A percentile compares a stretch with the other conserved stretches of the same genome.
phyloP scores from a whole-genome alignment of 2,113 vertebrate genomes.

The Eclectus roratus region DNA sequence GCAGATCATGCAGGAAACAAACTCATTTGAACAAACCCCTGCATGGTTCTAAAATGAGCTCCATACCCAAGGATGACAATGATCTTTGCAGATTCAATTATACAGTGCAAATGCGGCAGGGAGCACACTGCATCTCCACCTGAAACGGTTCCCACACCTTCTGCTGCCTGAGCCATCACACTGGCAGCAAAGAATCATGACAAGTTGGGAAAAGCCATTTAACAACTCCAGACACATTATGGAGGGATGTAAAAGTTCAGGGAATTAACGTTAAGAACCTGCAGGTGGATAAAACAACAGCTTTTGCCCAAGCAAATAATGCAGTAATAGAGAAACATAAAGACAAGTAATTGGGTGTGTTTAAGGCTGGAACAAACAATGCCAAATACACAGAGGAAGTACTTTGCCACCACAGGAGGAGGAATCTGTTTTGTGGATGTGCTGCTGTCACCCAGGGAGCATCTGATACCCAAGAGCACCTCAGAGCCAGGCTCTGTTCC shows the following conservation, averaged over 20 bases:
- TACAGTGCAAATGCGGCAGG: neutral
- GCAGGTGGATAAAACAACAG: neutral
- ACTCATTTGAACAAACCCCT: neutral
- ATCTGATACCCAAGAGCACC: neutral
- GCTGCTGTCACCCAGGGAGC: neutral
- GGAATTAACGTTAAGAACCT: neutral
- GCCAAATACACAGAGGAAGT: neutral
- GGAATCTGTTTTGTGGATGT: neutral
- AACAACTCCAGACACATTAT: neutral
- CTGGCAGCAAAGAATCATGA: neutral
- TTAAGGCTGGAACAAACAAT: neutral
- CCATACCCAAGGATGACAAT: neutral
- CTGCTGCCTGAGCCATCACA: neutral
- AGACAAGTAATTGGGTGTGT: neutral
- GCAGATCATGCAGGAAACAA: neutral
- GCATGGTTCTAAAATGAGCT: neutral
- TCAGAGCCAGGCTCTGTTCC: neutral
- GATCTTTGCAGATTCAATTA: neutral
- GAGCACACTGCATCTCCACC: accelerated
- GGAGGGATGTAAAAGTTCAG: neutral
- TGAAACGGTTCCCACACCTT: neutral
- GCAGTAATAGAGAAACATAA: neutral
- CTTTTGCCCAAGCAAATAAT: neutral
- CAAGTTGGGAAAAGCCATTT: neutral
- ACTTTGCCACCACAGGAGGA: neutral